phyloP scores from a whole-genome alignment of 1,140 invertebrate genomes.

The Drosophila erecta region DNA sequence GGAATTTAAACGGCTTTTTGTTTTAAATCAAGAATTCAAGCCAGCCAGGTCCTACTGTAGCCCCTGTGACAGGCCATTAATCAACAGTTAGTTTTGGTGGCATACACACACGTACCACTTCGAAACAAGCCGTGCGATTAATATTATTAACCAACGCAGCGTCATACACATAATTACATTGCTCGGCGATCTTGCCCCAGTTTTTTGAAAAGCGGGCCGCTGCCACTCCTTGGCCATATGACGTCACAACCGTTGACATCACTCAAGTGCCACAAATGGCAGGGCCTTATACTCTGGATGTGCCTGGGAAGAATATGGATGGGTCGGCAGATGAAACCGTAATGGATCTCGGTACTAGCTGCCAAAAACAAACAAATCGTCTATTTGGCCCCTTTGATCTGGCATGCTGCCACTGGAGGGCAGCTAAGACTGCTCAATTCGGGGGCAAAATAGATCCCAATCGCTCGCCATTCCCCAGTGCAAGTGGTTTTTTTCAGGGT shows the following conservation, averaged over 20 bases:
- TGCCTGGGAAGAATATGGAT: background rate
- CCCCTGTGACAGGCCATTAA: conserved; percentile 53
- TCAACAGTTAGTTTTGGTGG: conserved; percentile 56
- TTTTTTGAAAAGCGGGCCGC: conserved; percentile 15
- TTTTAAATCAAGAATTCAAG: too few relatives aligned
- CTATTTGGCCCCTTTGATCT: conserved; percentile 58
- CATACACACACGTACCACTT: conserved; percentile 28
- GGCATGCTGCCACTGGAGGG: conserved; percentile 55
- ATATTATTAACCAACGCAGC: conserved; percentile 51
- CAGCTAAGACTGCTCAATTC: conserved; percentile 43
- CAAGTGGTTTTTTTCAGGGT: conserved; percentile 28
- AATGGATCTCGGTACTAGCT: conserved; percentile 30
- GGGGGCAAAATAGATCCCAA: conserved; percentile 20
- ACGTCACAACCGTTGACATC: conserved; percentile 68
- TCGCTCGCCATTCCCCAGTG: conserved; percentile 7
- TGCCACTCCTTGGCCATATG: conserved; percentile 23
- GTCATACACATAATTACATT: conserved; percentile 58
- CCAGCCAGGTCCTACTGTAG: conserved; percentile 20
- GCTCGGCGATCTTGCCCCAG: conserved; percentile 60
- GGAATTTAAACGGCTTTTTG: background rate
- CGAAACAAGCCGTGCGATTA: conserved; percentile 33
- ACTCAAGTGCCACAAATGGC: conserved; percentile 27
- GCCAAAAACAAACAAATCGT: conserved; percentile 56
- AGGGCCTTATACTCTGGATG: background rate
- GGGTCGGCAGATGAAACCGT: conserved; percentile 19